phyloP scores from a whole-genome alignment of 2,113 vertebrate species.

The Scortum barcoo region DNA sequence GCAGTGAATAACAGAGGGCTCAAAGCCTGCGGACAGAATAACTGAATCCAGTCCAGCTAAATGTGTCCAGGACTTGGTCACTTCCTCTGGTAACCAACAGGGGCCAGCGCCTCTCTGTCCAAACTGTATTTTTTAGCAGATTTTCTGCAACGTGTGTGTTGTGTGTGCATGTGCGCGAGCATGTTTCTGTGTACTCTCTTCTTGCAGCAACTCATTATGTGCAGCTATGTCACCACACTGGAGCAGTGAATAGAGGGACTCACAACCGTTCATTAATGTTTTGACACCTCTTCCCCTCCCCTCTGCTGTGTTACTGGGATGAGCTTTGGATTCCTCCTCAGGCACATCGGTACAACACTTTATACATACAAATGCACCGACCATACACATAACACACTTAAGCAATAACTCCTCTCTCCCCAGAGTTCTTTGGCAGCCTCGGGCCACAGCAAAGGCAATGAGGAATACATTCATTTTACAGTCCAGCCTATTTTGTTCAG shows the following conservation, averaged over 20 bases:
- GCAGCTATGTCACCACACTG: slow-evolving; percentile 40
- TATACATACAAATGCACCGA: slow-evolving; percentile 45
- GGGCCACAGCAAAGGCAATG: slow-evolving; percentile 54
- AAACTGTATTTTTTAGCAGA: background rate
- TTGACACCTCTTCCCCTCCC: slow-evolving; percentile 51
- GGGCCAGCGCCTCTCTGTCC: slow-evolving; percentile 35
- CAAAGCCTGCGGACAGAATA: background rate
- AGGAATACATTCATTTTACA: slow-evolving; percentile 62
- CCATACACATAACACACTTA: slow-evolving; percentile 51
- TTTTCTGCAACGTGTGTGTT: background rate
- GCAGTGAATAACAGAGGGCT: slow-evolving; percentile 5
- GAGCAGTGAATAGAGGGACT: slow-evolving; percentile 29
- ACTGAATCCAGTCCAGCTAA: slow-evolving; percentile 17
- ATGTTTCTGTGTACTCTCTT: slow-evolving; percentile 9
- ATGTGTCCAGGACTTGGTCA: slow-evolving; percentile 5
- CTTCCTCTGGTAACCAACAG: slow-evolving; percentile 34
- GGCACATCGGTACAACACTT: slow-evolving; percentile 49
- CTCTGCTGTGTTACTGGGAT: slow-evolving; percentile 26
- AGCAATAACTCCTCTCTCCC: slow-evolving; percentile 57
- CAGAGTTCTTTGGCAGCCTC: slow-evolving; percentile 46
- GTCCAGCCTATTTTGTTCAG: slow-evolving; percentile 51
- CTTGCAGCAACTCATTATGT: slow-evolving; percentile 45
- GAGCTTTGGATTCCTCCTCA: slow-evolving; percentile 57
- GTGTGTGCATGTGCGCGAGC: background rate
- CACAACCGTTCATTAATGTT: slow-evolving; percentile 60